These are phyloP conservation scores for Drosophila colorata DNA, from an alignment of 2,888 invertebrate genomes.

Conservation along the genomic window DNA sequence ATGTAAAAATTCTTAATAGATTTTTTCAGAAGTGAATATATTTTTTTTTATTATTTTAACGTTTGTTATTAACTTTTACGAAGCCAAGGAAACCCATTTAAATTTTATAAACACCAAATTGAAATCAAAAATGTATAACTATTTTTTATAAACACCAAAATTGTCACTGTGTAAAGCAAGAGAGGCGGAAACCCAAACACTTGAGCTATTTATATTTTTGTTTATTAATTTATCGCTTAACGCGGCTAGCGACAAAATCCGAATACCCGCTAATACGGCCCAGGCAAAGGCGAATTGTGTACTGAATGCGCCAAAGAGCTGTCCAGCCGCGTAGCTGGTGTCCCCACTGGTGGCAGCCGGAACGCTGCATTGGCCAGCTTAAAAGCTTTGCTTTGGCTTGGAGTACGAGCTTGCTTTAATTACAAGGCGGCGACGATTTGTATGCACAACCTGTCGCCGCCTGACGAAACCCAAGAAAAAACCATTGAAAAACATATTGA, in stretches of 20 bases:
- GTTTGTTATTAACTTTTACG: too few relatives aligned
- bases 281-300: conserved; percentile 37
- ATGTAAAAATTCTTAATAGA: too few relatives aligned
- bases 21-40: too few relatives aligned
- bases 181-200: conserved; percentile 1
- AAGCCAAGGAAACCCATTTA: too few relatives aligned
- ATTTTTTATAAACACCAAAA: not conserved
- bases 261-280: conserved; percentile 7
- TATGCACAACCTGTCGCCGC: conserved; percentile 60
- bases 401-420: conserved; percentile 42
- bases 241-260: conserved; percentile 24
- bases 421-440: conserved; percentile 53
- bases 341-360: conserved; percentile 1
- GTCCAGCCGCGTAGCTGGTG: conserved; percentile 1
- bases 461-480: conserved; percentile 46
- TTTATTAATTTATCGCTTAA: conserved; percentile 23
- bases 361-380: conserved; percentile 1
- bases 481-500: conserved; percentile 36
- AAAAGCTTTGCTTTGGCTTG: not conserved
- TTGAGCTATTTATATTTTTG: conserved; percentile 7
- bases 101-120: too few relatives aligned
- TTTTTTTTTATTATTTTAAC: too few relatives aligned
- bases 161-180: not conserved
- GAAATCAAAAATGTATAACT: not conserved
- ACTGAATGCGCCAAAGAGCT: conserved; percentile 38